Percentiles rank a stretch among this genome's conserved stretches.
These are phyloP conservation scores for Hemichromis elongatus DNA, from an alignment of 2,113 vertebrate genomes.

Conservation along the genomic window DNA sequence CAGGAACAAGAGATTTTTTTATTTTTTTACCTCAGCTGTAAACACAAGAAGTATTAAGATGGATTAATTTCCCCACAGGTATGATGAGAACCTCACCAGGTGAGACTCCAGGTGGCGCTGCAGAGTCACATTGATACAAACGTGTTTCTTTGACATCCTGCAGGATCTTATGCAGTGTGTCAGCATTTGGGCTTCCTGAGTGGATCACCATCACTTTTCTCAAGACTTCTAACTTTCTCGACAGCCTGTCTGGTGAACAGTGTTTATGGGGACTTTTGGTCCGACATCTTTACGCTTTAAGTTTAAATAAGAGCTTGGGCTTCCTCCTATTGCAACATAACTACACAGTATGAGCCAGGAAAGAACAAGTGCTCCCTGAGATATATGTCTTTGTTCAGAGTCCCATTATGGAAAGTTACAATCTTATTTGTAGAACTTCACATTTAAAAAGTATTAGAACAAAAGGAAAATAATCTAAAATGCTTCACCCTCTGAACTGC, in stretches of 20 bases:
- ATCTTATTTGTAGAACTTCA: background rate
- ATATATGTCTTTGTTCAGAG: background rate
- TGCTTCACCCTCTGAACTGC: background rate
- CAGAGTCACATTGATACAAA: background rate
- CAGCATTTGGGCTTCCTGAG: background rate
- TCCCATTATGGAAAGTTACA: background rate
- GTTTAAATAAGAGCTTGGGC: background rate
- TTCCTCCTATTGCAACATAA: background rate
- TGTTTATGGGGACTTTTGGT: background rate
- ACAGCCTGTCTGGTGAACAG: background rate
- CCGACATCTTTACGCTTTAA: background rate
- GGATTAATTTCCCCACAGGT: conserved; percentile 19
- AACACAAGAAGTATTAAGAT: background rate
- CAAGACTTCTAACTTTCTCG: background rate
- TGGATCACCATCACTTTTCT: background rate
- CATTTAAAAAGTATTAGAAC: background rate
- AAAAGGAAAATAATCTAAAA: background rate
- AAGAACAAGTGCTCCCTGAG: background rate
- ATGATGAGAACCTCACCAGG: conserved; percentile 31
- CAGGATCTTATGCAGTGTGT: background rate
- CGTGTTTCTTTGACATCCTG: background rate
- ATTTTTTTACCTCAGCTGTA: background rate
- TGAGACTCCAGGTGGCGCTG: conserved; percentile 9
- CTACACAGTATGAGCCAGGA: background rate
- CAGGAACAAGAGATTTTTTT: background rate